These are phyloP conservation scores for Zosterops pallidus DNA, from an alignment of 2,113 vertebrate genomes.

Conservation along the genomic window DNA sequence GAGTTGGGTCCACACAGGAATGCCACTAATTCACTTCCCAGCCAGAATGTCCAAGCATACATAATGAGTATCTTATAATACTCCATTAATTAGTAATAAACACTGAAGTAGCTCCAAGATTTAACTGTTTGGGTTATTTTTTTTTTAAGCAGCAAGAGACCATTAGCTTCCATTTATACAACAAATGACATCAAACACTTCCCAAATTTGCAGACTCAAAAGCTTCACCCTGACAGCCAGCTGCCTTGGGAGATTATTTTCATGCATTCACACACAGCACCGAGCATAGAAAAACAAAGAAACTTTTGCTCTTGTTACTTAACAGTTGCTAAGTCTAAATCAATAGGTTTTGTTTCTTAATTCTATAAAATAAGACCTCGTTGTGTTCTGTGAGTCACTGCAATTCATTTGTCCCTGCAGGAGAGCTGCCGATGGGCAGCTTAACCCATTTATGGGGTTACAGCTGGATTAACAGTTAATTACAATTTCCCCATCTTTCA, in stretches of 20 bases:
- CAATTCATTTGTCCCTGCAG: neutral
- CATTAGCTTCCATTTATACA: neutral
- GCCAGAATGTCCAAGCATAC: neutral
- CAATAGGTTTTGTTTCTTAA: neutral
- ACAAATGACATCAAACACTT: neutral
- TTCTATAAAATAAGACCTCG: neutral
- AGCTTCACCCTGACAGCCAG: neutral
- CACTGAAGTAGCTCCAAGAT: neutral
- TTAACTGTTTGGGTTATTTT: neutral
- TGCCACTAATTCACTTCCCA: neutral
- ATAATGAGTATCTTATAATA: neutral
- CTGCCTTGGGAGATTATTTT: neutral
- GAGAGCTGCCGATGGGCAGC: neutral
- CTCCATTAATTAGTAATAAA: conserved; percentile 1
- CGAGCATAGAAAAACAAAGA: neutral
- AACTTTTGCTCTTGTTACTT: neutral
- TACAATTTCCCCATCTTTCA: neutral
- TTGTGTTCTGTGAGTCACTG: neutral
- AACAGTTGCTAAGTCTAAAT: neutral
- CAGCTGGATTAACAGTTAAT: neutral
- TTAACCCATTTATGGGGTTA: neutral
- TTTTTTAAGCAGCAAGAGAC: neutral
- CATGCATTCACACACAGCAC: neutral
- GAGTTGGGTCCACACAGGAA: neutral
- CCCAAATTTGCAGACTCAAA: neutral